Conservation (phyloP, 2,888 invertebrate genomes). For the Pyrochroa serraticornis region DNA sequence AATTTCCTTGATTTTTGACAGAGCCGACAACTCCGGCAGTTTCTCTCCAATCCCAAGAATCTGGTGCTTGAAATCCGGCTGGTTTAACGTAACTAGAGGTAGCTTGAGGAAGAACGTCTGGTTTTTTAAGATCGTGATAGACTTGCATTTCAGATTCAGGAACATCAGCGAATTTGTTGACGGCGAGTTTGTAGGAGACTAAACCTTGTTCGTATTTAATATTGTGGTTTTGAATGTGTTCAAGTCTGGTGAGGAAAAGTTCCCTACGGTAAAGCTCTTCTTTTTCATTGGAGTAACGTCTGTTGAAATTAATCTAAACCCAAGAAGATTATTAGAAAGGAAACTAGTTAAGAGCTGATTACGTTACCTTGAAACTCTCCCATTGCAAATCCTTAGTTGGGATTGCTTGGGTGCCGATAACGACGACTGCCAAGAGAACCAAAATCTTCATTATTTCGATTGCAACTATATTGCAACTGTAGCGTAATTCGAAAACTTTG, state of each 20-base stretch:
- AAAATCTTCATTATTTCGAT: too few species aligned
- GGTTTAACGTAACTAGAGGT: too few species aligned
- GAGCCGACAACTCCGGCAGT: conserved; percentile 9
- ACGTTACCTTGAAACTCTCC: too few species aligned
- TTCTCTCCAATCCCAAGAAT: conserved; percentile 18
- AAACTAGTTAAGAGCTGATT: not conserved
- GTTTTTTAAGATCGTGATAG: conserved; percentile 4
- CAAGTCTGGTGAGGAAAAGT: conserved; percentile 30
- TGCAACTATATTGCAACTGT: not conserved
- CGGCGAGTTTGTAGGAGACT: conserved; percentile 22
- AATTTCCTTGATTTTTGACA: conserved; percentile 21
- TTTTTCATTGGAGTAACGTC: conserved; percentile 25
- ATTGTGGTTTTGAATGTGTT: conserved; percentile 33
- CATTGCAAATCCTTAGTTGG: too few species aligned
- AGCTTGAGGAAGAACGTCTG: not conserved
- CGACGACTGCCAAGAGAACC: too few species aligned
- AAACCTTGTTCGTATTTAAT: conserved; percentile 12
- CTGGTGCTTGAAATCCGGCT: not conserved
- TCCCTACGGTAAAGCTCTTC: conserved; percentile 31
- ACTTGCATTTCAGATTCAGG: conserved; percentile 32
- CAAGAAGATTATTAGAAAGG: not conserved
- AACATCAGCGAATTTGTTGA: conserved; percentile 37
- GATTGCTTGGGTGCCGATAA: too few species aligned
- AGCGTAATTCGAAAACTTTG: too few species aligned
- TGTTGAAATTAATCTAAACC: conserved; percentile 8